Evolutionary conservation across 1,140 invertebrate genomes (phyloP).

Genomic region (Gryllus bimaculatus): DNA sequence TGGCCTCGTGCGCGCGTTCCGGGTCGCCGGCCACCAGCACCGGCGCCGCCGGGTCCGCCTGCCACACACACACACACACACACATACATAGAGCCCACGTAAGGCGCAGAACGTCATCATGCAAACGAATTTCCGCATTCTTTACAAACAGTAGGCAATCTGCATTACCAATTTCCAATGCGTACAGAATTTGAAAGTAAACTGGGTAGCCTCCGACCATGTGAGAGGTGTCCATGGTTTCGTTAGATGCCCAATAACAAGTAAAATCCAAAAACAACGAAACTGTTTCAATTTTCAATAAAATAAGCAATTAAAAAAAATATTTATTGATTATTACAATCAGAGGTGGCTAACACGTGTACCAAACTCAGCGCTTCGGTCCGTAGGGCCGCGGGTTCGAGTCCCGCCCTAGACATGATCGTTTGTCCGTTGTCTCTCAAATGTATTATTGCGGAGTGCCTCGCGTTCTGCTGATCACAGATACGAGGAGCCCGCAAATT

Average conservation of each 20-base stretch:
- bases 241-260: not conserved
- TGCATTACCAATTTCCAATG: not conserved
- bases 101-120: not conserved
- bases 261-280: not conserved
- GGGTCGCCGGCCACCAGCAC: conserved; percentile 81
- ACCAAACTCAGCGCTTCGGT: no score
- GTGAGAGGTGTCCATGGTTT: not conserved
- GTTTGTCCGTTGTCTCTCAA: no score
- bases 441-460: no score
- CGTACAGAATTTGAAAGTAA: not conserved
- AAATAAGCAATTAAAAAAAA: no score
- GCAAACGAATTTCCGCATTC: not conserved
- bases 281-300: not conserved
- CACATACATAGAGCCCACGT: not conserved
- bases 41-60: conserved; percentile 51
- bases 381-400: no score
- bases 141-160: not conserved
- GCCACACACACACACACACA: conserved; percentile 9
- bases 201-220: not conserved
- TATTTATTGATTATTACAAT: no score
- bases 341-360: no score
- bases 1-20: conserved; percentile 56
- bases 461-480: no score
- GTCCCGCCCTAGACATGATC: no score
- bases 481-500: no score